Evolutionary conservation across 2,797 vertebrate genomes (phyloP).

Genomic region (Sebastes minor): DNA sequence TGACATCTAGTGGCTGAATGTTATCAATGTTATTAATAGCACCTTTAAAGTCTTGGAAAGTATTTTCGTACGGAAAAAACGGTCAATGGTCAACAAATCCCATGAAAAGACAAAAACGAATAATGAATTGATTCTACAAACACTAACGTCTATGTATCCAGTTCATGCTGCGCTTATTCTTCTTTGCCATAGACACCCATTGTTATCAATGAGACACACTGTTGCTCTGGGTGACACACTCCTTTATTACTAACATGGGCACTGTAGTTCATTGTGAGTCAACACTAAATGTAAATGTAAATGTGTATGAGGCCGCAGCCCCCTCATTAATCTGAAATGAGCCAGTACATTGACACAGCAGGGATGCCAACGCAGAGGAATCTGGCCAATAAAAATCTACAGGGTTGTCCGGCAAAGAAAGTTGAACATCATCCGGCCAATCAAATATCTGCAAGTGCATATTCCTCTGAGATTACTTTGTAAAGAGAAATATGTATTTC

Average conservation of each 20-base stretch:
- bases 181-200: neutral
- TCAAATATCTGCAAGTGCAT: neutral
- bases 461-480: neutral
- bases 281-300: neutral
- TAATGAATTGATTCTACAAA: neutral
- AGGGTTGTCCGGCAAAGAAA: neutral
- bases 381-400: neutral
- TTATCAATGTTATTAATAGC: too few relatives aligned
- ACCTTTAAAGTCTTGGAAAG: neutral
- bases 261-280: neutral
- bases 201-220: neutral
- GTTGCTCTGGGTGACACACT: neutral
- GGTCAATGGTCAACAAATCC: neutral
- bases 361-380: neutral
- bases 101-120: neutral
- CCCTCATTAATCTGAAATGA: neutral
- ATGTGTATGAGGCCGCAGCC: neutral
- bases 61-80: neutral
- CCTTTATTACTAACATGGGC: neutral
- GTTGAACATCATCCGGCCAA: neutral
- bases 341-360: neutral
- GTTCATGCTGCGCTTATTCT: neutral
- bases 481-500: neutral
- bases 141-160: neutral
- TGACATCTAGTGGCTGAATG: too few relatives aligned